Evolutionary conservation across 64 coral and sea anemone species (phyloP), one percentile per base, ranked within the genome.

Genomic region (Dendrophyllia cribrosa): DNA sequence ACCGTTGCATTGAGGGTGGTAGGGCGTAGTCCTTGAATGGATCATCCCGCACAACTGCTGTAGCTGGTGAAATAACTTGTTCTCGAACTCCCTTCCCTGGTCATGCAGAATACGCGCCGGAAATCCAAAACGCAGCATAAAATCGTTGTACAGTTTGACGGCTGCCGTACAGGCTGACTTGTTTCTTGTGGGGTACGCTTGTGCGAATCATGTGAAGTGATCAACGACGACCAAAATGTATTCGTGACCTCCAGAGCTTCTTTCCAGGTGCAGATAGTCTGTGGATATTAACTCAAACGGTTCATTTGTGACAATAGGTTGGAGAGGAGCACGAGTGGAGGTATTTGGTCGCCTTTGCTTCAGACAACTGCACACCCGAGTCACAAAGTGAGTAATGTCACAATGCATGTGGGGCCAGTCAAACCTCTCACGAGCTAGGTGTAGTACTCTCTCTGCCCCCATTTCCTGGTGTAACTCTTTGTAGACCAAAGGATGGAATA

Each of bases 281-380:
- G 77, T 77, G n/a, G 87, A 75, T 74, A 89, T 47, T 49, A 89
- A 63, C 73, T 89, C 73, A 58, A 77, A 89, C 17, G 74, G 88
- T 62, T 74, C 71, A n/a, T 70, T 73, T 52, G 50, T 87, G 12
- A 73, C 26, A 43, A 87, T 74, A 87, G 64, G 67, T 58, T 52
- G 17, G 12, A 87, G 85, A 73, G 85, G 85, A 24, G 53, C 69
- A 73, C 68, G 21, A 8, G 66, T 87, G 24, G 85, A 48, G 26
- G 74, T 23, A 73, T 87, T 87, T 72, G 23, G 69, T 43, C 69
- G 69, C 69, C 34, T 43, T 72, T 72, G 23, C 2, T 72, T 72
- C 1, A 72, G 25, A 44, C 69, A 72, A 44, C 69, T 72, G 69
- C 69, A 72, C 69, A 72, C 34, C 23, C 11, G 24, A 3, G 69